These are phyloP conservation scores for Eulemur mongoz DNA, from an alignment of 2,797 vertebrate genomes.

Conservation along the genomic window DNA sequence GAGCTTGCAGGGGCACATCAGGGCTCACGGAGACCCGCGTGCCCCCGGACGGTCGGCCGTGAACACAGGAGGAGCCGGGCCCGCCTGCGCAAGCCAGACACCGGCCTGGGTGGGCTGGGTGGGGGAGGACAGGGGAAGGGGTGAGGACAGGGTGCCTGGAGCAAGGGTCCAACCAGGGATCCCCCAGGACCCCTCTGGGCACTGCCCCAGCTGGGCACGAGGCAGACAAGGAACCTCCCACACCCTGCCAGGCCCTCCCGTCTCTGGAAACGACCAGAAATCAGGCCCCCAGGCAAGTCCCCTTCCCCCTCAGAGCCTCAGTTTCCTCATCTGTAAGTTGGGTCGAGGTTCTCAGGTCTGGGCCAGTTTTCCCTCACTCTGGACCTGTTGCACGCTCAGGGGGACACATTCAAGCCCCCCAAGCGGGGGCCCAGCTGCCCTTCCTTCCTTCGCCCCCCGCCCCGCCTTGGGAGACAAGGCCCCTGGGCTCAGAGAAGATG, in stretches of 20 bases:
- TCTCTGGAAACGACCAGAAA: not conserved
- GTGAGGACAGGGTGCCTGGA: not conserved
- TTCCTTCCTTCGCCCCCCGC: not conserved
- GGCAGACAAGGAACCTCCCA: not conserved
- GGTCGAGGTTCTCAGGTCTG: not conserved
- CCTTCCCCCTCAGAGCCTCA: not conserved
- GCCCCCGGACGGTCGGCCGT: not conserved
- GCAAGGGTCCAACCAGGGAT: not conserved
- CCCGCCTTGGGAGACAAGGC: not conserved
- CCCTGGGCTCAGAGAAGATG: not conserved
- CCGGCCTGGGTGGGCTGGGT: no score
- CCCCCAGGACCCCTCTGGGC: not conserved
- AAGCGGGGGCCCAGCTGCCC: not conserved
- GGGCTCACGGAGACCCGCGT: not conserved
- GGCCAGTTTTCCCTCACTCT: not conserved
- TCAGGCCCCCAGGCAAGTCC: not conserved
- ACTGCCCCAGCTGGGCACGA: not conserved
- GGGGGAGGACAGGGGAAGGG: rapidly evolving
- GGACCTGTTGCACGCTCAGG: not conserved
- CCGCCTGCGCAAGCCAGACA: not conserved
- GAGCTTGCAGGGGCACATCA: not conserved
- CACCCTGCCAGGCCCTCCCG: not conserved
- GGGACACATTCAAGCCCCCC: no score
- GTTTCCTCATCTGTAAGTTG: not conserved
- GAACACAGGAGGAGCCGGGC: not conserved